These are phyloP conservation scores for Phortica magna DNA, from an alignment of 2,888 invertebrate genomes.

Conservation along the genomic window DNA sequence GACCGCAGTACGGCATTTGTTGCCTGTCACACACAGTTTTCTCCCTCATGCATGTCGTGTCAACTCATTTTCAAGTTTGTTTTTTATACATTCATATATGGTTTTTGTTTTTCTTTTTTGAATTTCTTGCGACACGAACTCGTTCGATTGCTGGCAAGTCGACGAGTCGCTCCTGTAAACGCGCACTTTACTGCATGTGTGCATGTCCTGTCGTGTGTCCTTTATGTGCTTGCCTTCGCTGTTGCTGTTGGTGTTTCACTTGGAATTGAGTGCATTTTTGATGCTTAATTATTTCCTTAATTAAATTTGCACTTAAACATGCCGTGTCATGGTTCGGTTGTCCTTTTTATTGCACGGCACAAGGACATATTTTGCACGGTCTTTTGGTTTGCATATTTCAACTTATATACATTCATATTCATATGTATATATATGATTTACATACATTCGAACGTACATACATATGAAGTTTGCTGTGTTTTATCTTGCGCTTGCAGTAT, in stretches of 20 bases:
- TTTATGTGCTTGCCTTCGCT: slow-evolving; percentile 11
- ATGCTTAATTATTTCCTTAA: slow-evolving; percentile 73
- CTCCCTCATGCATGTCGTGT: slow-evolving; percentile 36
- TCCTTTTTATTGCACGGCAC: background rate
- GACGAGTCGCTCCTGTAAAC: slow-evolving; percentile 5
- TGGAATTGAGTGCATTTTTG: slow-evolving; percentile 60
- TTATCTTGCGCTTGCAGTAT: no score
- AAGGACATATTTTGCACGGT: slow-evolving; percentile 18
- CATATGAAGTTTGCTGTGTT: no score
- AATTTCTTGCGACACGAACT: background rate
- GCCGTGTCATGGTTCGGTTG: slow-evolving; percentile 13
- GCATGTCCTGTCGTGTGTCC: slow-evolving; percentile 18
- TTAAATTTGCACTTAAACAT: slow-evolving; percentile 61
- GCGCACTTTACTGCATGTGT: slow-evolving; percentile 13
- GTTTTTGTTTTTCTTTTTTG: background rate
- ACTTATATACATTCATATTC: slow-evolving; percentile 31
- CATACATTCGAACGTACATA: slow-evolving; percentile 32
- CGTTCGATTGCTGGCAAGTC: slow-evolving; percentile 28
- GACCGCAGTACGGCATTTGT: slow-evolving; percentile 27
- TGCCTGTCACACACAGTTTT: slow-evolving; percentile 23
- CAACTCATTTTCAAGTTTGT: slow-evolving; percentile 38
- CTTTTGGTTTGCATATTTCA: slow-evolving; percentile 21
- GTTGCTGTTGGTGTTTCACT: slow-evolving; percentile 36
- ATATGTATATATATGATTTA: slow-evolving; percentile 49
- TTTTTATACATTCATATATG: slow-evolving; percentile 22